Percentiles rank a stretch among this genome's conserved stretches.
Conservation (phyloP, 2,888 invertebrate species). For the Amblyjoppa proteus region DNA sequence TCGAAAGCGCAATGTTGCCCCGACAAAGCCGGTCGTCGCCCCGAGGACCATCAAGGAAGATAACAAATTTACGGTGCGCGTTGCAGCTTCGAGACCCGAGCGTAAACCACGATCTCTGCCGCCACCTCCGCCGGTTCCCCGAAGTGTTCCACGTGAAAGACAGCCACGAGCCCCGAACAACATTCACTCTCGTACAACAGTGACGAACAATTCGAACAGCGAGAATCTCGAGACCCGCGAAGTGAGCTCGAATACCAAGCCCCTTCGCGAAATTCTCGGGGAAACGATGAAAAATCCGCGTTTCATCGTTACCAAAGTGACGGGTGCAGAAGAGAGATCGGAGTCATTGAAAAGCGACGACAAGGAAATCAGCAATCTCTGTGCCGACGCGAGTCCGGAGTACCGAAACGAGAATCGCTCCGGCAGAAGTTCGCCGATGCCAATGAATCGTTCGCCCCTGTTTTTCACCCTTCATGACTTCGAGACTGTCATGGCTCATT, state of each 20-base stretch:
- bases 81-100: slow-evolving; percentile 47
- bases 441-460: slow-evolving; percentile 75
- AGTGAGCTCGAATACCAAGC: slow-evolving; percentile 2
- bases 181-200: not conserved
- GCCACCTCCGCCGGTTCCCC: slow-evolving; percentile 68
- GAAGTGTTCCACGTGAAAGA: slow-evolving; percentile 49
- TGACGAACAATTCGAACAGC: slow-evolving; percentile 40
- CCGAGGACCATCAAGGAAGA: slow-evolving; percentile 49
- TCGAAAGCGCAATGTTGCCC: slow-evolving; percentile 75
- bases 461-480: slow-evolving; percentile 82
- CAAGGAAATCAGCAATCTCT: not conserved
- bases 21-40: slow-evolving; percentile 62
- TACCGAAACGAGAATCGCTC: slow-evolving; percentile 56
- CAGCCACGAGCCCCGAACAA: slow-evolving; percentile 53
- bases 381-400: slow-evolving; percentile 1
- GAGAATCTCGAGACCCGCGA: slow-evolving; percentile 1
- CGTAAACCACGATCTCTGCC: slow-evolving; percentile 72
- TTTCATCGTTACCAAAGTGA: slow-evolving; percentile 33
- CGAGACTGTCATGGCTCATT: slow-evolving; percentile 77
- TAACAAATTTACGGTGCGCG: slow-evolving; percentile 43
- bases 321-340: not conserved
- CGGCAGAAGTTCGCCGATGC: slow-evolving; percentile 61
- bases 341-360: not conserved
- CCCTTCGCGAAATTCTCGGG: slow-evolving; percentile 3
- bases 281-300: slow-evolving; percentile 14